Percentiles rank a stretch among this genome's conserved stretches.
Evolutionary conservation across 1,140 invertebrate genomes (phyloP).

Genomic region (Papilio helenus): DNA sequence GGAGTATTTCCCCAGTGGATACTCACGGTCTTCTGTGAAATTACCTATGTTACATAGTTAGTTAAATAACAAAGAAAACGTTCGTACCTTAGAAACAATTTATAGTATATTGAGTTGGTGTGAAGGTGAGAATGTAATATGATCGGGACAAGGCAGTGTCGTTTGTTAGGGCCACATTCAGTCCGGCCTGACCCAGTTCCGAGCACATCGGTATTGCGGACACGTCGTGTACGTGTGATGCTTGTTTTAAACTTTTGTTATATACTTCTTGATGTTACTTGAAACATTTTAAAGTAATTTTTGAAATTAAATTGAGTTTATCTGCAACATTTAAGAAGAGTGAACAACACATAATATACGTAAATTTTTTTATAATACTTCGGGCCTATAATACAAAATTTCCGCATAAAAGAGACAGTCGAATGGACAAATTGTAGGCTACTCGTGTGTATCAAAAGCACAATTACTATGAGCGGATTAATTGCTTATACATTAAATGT

Average conservation of each 20-base stretch:
- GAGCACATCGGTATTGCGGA: constrained; percentile 16
- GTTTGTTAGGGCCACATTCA: constrained; percentile 23
- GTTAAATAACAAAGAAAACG: not conserved
- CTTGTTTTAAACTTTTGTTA: not conserved
- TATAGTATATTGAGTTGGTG: not conserved
- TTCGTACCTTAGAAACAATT: not conserved
- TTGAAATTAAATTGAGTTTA: no score
- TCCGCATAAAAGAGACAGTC: not conserved
- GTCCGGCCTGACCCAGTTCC: constrained; percentile 14
- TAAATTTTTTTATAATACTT: no score
- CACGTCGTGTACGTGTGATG: not conserved
- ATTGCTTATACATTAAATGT: constrained; percentile 14
- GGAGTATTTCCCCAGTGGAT: no score
- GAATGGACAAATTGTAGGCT: not conserved
- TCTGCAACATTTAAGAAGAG: no score
- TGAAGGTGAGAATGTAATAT: constrained; percentile 17
- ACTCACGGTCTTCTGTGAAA: no score
- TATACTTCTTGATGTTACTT: not conserved
- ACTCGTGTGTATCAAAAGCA: not conserved
- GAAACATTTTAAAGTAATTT: not conserved
- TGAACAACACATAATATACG: no score
- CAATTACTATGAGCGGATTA: constrained; percentile 10
- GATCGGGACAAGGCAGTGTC: not conserved
- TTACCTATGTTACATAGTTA: no score
- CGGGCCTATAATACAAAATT: not conserved